Conservation (phyloP, 2,888 invertebrate species). For the Brachylomia viminalis region DNA sequence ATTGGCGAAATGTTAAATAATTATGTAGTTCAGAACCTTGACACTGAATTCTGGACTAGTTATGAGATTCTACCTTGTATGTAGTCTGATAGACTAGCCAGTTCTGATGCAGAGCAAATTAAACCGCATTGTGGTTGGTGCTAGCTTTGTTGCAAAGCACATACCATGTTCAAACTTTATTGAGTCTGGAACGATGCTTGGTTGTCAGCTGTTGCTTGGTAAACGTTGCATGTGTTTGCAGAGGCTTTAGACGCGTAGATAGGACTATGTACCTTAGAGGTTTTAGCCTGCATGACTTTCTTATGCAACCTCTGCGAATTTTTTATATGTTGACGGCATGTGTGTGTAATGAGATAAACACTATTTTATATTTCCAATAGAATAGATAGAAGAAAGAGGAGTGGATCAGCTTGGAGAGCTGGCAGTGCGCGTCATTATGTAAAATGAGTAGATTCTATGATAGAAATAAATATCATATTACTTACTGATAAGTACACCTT, state of each 20-base stretch:
- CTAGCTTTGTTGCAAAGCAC: conserved; percentile 10
- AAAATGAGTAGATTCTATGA: background rate
- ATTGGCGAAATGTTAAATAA: background rate
- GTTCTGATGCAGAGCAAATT: background rate
- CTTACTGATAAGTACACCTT: no score
- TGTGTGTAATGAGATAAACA: background rate
- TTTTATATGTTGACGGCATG: background rate
- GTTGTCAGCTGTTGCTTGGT: background rate
- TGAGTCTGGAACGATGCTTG: conserved; percentile 11
- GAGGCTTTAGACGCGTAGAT: background rate
- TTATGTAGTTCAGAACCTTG: background rate
- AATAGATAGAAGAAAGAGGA: background rate
- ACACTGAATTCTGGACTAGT: background rate
- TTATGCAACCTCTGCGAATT: no score
- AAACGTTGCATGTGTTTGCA: background rate
- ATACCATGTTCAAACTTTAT: conserved; percentile 1
- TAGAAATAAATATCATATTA: no score
- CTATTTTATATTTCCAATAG: background rate
- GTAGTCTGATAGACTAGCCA: background rate
- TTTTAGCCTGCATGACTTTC: no score
- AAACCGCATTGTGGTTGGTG: conserved; percentile 40
- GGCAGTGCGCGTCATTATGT: no score
- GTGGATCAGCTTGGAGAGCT: background rate
- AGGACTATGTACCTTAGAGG: background rate
- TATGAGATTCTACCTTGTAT: background rate